A percentile compares a stretch with the other conserved stretches of the same genome.
Evolutionary conservation across 2,888 invertebrate genomes (phyloP).

Genomic region (Tenthredo mesomela): DNA sequence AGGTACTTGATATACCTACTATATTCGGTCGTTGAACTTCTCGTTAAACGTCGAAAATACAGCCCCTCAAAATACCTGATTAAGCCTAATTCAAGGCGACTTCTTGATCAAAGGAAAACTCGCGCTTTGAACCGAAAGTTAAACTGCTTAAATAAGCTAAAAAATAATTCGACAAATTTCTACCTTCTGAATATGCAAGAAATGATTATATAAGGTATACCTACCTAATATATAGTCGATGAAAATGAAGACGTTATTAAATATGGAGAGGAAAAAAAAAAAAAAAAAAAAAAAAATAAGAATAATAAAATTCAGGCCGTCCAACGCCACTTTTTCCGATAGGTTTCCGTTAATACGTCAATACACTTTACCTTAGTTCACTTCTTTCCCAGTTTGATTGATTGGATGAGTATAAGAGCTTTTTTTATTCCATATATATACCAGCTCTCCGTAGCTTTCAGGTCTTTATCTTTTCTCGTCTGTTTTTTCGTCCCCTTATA

Average conservation of each 20-base stretch:
- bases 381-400: slow-evolving; percentile 30
- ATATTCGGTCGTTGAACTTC: neutral
- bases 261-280: neutral
- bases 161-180: neutral
- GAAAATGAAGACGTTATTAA: neutral
- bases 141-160: neutral
- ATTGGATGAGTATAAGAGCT: slow-evolving; percentile 39
- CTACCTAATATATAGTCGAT: neutral
- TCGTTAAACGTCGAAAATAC: slow-evolving; percentile 11
- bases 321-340: neutral
- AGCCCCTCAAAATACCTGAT: neutral
- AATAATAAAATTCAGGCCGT: neutral
- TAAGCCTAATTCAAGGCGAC: neutral
- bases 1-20: too few species aligned
- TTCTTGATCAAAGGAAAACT: neutral
- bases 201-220: neutral
- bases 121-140: neutral
- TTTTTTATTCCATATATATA: neutral
- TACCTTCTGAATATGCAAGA: neutral
- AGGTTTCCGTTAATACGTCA: slow-evolving; percentile 18
- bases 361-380: slow-evolving; percentile 7
- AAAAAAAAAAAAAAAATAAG: neutral
- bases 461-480: neutral
- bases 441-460: neutral
- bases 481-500: neutral